Evolutionary conservation across 2,888 invertebrate genomes (phyloP).

Genomic region (Drosophila hamatofila): DNA sequence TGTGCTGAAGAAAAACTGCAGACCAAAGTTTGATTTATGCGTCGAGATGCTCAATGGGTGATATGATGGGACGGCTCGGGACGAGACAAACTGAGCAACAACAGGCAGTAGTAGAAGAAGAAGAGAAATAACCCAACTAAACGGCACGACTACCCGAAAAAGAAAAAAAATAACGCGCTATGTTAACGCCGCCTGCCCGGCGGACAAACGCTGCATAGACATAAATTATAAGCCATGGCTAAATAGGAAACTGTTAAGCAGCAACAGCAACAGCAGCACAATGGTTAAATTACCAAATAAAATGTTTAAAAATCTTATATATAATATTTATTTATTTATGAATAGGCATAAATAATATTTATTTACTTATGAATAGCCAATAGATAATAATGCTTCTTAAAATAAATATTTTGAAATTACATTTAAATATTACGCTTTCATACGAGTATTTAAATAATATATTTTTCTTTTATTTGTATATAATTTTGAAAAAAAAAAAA

Average conservation of each 20-base stretch:
- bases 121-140: conserved; percentile 52
- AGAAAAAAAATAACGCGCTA: conserved; percentile 52
- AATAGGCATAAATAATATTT: too few relatives aligned
- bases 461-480: too few relatives aligned
- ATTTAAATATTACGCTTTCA: too few relatives aligned
- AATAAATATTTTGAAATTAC: too few relatives aligned
- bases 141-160: conserved; percentile 75
- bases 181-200: conserved; percentile 36
- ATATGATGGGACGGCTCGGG: conserved; percentile 45
- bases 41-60: conserved; percentile 73
- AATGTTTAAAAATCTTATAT: background rate
- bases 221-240: conserved; percentile 77
- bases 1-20: conserved; percentile 64
- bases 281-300: conserved; percentile 44
- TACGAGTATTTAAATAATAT: too few relatives aligned
- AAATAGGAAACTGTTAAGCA: conserved; percentile 71
- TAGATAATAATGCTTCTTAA: too few relatives aligned
- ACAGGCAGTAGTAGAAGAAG: conserved; percentile 12
- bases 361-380: too few relatives aligned
- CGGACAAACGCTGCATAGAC: conserved; percentile 61
- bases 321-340: too few relatives aligned
- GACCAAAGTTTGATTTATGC: conserved; percentile 79
- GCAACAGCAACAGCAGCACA: conserved; percentile 42
- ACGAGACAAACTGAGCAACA: background rate
- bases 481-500: too few relatives aligned